These are phyloP conservation scores for Adrianichthys oophorus DNA, from an alignment of 2,797 vertebrate species.

Conservation along the genomic window DNA sequence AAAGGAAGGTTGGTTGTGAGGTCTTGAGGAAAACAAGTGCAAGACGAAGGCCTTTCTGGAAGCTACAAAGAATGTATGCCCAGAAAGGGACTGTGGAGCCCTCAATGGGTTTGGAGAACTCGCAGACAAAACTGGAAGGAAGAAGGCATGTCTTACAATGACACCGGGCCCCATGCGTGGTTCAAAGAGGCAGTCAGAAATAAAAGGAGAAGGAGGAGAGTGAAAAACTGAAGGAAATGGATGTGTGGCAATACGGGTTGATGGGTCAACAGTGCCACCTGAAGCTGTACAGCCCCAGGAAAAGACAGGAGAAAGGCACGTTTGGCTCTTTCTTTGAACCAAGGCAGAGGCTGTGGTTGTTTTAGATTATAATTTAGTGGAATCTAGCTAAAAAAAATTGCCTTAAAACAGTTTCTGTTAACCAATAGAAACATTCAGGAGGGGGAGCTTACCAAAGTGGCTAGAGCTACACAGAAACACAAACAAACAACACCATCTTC, in stretches of 20 bases:
- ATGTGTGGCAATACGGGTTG: slow-evolving; percentile 43
- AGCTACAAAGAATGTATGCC: slow-evolving; percentile 69
- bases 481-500: too few species aligned
- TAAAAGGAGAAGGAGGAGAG: slow-evolving; percentile 51
- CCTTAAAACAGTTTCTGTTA: too few species aligned
- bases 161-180: slow-evolving; percentile 65
- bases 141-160: slow-evolving; percentile 71
- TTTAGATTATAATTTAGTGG: too few species aligned
- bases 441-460: too few species aligned
- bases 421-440: too few species aligned
- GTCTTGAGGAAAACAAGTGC: slow-evolving; percentile 57
- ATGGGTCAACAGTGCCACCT: not conserved
- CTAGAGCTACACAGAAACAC: too few species aligned
- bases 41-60: slow-evolving; percentile 73
- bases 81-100: slow-evolving; percentile 51
- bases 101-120: slow-evolving; percentile 70
- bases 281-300: too few species aligned
- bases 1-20: slow-evolving; percentile 24
- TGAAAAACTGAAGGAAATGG: slow-evolving; percentile 59
- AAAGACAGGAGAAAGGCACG: too few species aligned
- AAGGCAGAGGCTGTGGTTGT: too few species aligned
- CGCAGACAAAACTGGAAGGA: slow-evolving; percentile 71
- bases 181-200: slow-evolving; percentile 71
- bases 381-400: too few species aligned
- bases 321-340: too few species aligned